Evolutionary conservation across 2,888 invertebrate species (phyloP), one percentile per base, ranked within the genome.

Genomic region (Diaperis boleti): DNA sequence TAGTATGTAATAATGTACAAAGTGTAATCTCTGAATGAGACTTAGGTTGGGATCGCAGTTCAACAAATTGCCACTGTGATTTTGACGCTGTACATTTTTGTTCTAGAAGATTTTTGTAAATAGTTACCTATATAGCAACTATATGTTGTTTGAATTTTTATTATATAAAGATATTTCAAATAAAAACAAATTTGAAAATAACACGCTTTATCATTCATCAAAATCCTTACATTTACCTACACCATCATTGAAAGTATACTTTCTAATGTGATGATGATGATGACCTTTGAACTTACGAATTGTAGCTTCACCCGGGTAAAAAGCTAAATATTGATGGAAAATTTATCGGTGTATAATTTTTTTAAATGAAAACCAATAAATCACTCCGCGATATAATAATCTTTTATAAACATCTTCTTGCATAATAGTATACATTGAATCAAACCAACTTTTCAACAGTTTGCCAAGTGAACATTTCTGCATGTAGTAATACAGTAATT

Each of bases 121-220:
- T 79, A 79, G 78, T 78, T 79, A 79, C 78, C 77, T 78, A 74
- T 75, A 73, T 69, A 76, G 72, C 77, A 77, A 78, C 77, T 75
- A 64, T 62, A 72, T 70, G 77, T 78, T 78, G 78, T 78, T 78
- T 49, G 74, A 76, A 77, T 73, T 74, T 75, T 74, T 78, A 78
- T 78, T 74, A 76, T 74, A 74, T 67, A 57, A 65, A 72, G 64
- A 72, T 72, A 71, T 73, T 74, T 73, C 65, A 72, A 72, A 71
- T 74, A 72, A 72, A 74, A 66, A 13, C 14, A 67, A 69, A 71
- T 74, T 69, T 69, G 8, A 18, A 29, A 31, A 35, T 31, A 26
- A 26, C 26, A 26, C 3, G 6, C 26, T 1, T 26, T 26, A 3
- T 26, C n/a, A n/a, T 35, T 10, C 35, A 26, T 7, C 35, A 0